These are phyloP conservation scores for Caenorhabditis auriculariae DNA, from an alignment of 2,888 invertebrate species.

Conservation along the genomic window DNA sequence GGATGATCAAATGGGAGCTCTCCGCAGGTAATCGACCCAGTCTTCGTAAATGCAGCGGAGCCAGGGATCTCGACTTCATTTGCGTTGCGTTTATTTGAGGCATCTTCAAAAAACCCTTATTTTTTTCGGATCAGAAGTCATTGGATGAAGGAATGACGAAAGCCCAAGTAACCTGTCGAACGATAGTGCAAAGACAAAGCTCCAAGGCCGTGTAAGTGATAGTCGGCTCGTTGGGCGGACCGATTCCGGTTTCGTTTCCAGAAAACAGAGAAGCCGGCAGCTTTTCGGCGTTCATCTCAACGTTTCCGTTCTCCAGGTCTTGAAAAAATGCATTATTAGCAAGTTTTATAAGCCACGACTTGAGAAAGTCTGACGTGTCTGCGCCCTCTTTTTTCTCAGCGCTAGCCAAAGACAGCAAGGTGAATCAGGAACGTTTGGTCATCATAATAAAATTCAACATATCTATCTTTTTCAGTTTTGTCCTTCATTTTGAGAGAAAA, in stretches of 20 bases:
- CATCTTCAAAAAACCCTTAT: slow-evolving; percentile 38
- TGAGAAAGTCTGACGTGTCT: no score
- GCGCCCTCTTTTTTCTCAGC: no score
- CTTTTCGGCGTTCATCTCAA: no score
- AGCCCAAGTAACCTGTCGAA: slow-evolving; percentile 13
- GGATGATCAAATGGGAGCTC: slow-evolving; percentile 25
- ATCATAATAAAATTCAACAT: background rate
- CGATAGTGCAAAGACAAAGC: slow-evolving; percentile 20
- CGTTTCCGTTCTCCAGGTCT: slow-evolving; percentile 57
- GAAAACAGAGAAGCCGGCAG: no score
- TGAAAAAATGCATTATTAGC: no score
- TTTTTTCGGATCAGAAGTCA: background rate
- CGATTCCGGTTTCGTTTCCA: no score
- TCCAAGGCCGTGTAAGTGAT: slow-evolving; percentile 21
- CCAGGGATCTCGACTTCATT: slow-evolving; percentile 38
- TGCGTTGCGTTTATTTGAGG: slow-evolving; percentile 61
- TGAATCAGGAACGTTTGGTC: background rate
- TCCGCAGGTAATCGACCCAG: slow-evolving; percentile 41
- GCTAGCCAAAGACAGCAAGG: background rate
- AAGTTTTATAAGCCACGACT: no score
- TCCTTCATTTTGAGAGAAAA: background rate
- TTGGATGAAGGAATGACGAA: no score
- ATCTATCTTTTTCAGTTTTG: background rate
- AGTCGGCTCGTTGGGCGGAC: slow-evolving; percentile 1
- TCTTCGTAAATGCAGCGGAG: slow-evolving; percentile 49